Evolutionary conservation across 2,888 invertebrate genomes (phyloP), one percentile per base, ranked within the genome.

Genomic region (Chouioia cunea): DNA sequence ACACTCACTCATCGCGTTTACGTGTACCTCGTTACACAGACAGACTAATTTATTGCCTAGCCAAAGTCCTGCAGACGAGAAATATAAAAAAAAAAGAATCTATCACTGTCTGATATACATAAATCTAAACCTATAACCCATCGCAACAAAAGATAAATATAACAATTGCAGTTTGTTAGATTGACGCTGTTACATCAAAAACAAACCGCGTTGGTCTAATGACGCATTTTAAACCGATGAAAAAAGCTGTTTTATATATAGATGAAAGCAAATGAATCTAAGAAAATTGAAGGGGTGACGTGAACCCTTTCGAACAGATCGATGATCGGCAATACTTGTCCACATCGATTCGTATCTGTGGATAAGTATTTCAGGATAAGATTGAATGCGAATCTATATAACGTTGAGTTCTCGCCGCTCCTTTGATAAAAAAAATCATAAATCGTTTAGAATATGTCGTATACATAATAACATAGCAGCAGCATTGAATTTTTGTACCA

Each of bases 401-500:
- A n/a, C n/a, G n/a, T n/a, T n/a, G n/a, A n/a, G 78, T 80, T 79
- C 78, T 77, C 76, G 80, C 80, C 77, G 76, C 75, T 79, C 76
- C 79, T 81, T 79, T 79, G 69, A 69, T 72, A 12, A 50, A 10
- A 56, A 53, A 36, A 27, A 62, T 4, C 4, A 77, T 78, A 77
- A 78, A 80, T 80, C 79, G 80, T 82, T 80, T 82, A 82, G 78
- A 76, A 78, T 79, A 80, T 81, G 80, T 76, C 79, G 78, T 78
- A 78, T 79, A 78, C 77, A 81, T 80, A 80, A 36, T 10, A 10
- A 36, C 76, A 78, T 79, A 81, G 79, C 82, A 83, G 79, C 79
- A 81, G 79, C 84, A 84, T 84, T 83, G 77, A 82, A 83, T 82
- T 85, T 85, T 85, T 85, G 84, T 85, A 84, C 84, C 81, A 79